These are phyloP conservation scores for Melangyna quadrimaculata DNA, from an alignment of 2,888 invertebrate species.

Conservation along the genomic window DNA sequence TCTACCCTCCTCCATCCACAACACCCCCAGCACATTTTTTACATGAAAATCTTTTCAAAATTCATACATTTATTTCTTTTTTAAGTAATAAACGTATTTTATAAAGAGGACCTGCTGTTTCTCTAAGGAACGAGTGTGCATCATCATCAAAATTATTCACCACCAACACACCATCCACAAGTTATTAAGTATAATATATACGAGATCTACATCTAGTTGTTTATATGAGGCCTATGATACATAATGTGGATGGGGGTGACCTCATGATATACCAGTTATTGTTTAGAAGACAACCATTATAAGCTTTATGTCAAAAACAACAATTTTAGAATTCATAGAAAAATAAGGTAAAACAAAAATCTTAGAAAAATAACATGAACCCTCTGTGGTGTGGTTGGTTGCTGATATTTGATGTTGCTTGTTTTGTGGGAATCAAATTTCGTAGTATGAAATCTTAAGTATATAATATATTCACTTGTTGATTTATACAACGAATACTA, in stretches of 20 bases:
- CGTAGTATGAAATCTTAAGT: not conserved
- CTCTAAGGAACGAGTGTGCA: slow-evolving; percentile 7
- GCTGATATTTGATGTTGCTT: not conserved
- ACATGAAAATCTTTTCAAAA: slow-evolving; percentile 55
- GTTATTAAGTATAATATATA: not conserved
- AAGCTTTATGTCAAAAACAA: slow-evolving; percentile 27
- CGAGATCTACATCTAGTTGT: not conserved
- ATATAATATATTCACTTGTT: not conserved
- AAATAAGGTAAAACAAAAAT: not conserved
- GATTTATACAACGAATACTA: not conserved
- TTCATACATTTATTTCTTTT: slow-evolving; percentile 1
- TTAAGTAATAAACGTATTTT: slow-evolving; percentile 42
- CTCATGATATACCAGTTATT: slow-evolving; percentile 12
- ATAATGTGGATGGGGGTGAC: not conserved
- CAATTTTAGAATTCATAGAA: not conserved
- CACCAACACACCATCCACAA: not conserved
- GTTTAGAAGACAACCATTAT: not conserved
- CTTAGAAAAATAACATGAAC: not conserved
- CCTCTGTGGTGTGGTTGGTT: not conserved
- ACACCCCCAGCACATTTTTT: not conserved
- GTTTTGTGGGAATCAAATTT: not conserved
- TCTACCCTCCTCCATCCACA: not conserved
- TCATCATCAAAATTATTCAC: slow-evolving; percentile 53
- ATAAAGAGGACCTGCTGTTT: slow-evolving; percentile 10
- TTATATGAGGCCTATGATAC: not conserved